These are phyloP conservation scores for Eustalomyia histrio DNA, from an alignment of 2,888 invertebrate species.

Conservation along the genomic window DNA sequence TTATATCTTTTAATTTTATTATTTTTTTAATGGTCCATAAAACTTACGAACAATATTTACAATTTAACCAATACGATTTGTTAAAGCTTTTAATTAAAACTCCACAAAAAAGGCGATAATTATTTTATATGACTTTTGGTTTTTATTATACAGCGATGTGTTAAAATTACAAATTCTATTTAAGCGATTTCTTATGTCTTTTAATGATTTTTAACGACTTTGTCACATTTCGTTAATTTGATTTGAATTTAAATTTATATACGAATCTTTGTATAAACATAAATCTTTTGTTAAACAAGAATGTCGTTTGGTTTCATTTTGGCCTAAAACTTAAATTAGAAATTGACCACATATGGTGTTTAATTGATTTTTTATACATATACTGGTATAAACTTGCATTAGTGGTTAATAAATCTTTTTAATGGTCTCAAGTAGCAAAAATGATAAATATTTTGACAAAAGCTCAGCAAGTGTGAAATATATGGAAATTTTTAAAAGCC, in stretches of 20 bases:
- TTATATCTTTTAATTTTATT: constrained; percentile 15
- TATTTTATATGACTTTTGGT: constrained; percentile 18
- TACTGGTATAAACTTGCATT: constrained; percentile 5
- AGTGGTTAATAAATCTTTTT: constrained; percentile 44
- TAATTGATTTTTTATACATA: constrained; percentile 25
- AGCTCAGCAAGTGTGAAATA: constrained; percentile 35
- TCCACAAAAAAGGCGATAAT: constrained; percentile 9
- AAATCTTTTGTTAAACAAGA: neutral
- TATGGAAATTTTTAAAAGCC: constrained; percentile 9
- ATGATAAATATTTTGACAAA: constrained; percentile 61
- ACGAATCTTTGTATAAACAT: neutral
- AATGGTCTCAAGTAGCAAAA: constrained; percentile 27
- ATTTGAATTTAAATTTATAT: neutral
- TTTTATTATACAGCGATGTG: constrained; percentile 32
- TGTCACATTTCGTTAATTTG: constrained; percentile 11
- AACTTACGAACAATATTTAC: constrained; percentile 19
- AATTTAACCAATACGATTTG: constrained; percentile 29
- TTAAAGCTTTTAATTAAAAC: constrained; percentile 26
- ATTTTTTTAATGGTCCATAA: constrained; percentile 21
- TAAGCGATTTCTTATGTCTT: constrained; percentile 53
- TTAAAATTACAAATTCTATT: constrained; percentile 31
- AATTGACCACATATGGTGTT: constrained; percentile 44
- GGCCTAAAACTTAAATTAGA: neutral
- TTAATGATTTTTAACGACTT: constrained; percentile 47
- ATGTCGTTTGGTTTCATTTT: constrained; percentile 12